These are phyloP conservation scores for Megalops cyprinoides DNA, from an alignment of 2,797 vertebrate species.

Conservation along the genomic window DNA sequence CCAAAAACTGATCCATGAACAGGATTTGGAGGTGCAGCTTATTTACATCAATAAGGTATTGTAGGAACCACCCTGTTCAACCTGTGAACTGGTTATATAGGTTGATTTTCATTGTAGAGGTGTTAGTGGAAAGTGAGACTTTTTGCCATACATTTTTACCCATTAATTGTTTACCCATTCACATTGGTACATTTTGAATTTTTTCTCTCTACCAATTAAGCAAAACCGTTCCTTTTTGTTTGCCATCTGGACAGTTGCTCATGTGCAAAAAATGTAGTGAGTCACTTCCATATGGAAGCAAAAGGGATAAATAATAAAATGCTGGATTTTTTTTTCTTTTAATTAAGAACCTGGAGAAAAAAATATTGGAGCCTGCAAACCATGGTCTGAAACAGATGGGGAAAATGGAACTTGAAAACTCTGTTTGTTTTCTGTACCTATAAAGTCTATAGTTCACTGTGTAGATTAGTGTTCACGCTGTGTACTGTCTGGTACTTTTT, in stretches of 20 bases:
- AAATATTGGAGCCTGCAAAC: slow-evolving; percentile 4
- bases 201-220: slow-evolving; percentile 43
- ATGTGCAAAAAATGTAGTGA: slow-evolving; percentile 51
- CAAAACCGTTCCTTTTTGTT: slow-evolving; percentile 32
- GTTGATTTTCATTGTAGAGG: background rate
- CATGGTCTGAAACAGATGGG: background rate
- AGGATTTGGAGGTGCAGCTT: too few species aligned
- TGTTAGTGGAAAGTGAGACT: background rate
- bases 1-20: too few species aligned
- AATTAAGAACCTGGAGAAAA: background rate
- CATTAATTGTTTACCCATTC: slow-evolving; percentile 10
- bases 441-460: too few species aligned
- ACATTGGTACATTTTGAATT: background rate
- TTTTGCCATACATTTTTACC: background rate
- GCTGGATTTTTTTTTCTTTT: slow-evolving; percentile 9
- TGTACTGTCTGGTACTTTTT: too few species aligned
- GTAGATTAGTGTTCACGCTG: too few species aligned
- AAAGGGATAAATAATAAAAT: slow-evolving; percentile 27
- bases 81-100: background rate
- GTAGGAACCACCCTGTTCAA: too few species aligned
- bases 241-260: slow-evolving; percentile 56
- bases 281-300: slow-evolving; percentile 49
- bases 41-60: too few species aligned
- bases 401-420: too few species aligned
- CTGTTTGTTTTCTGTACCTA: too few species aligned